A percentile compares a stretch with the other conserved stretches of the same genome.
phyloP scores from a whole-genome alignment of 2,888 invertebrate genomes.

The Pristionchus maxplancki region DNA sequence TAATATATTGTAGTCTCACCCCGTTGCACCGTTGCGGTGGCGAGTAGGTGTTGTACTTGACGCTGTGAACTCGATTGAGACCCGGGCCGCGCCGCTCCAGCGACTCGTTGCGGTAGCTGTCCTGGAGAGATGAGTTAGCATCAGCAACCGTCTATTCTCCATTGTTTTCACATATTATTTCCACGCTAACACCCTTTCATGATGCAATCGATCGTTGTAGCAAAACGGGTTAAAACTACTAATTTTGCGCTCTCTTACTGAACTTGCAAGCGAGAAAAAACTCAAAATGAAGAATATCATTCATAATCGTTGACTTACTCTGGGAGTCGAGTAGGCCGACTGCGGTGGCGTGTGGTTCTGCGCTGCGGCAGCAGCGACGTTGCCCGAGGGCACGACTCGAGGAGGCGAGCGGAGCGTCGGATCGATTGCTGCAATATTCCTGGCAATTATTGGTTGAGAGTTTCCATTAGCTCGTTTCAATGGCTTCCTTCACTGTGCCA shows the following conservation, averaged over 20 bases:
- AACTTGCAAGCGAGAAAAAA: not conserved
- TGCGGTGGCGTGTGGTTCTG: constrained; percentile 16
- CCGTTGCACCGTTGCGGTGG: constrained; percentile 45
- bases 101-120: constrained; percentile 47
- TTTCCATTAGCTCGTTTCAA: not conserved
- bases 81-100: constrained; percentile 33
- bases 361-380: not conserved
- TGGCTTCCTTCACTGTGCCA: no score
- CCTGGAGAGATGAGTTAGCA: not conserved
- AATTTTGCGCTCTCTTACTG: no score
- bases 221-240: no score
- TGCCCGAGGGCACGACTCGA: constrained; percentile 43
- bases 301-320: no score
- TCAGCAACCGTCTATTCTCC: no score
- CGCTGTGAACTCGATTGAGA: not conserved
- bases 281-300: not conserved
- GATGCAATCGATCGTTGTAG: no score
- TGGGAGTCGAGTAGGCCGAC: constrained; percentile 31
- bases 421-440: constrained; percentile 43
- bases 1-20: no score
- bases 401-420: constrained; percentile 42
- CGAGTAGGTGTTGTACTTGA: constrained; percentile 39
- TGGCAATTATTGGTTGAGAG: no score
- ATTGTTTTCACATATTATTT: no score
- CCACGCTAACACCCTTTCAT: no score